Base-by-base conservation (phyloP, 2,888 invertebrate species). In the Aproaerema taeniolella region DNA sequence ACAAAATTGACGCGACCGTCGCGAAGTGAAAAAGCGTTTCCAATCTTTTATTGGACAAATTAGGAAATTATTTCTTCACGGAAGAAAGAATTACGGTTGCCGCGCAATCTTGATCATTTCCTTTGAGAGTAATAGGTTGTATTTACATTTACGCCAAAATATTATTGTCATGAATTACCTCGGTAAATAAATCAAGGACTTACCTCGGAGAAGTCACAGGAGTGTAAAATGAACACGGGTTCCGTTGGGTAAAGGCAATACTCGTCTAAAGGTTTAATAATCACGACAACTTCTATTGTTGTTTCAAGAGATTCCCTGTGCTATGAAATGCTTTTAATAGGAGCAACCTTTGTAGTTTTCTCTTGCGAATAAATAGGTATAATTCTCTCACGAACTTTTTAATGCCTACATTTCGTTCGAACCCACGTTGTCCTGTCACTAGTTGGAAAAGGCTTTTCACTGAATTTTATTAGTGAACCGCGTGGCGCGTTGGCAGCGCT, bases 251-350 rank as follows among this genome's bases (percentile, higher is more conserved):
- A 45, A 46, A 41, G 45, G 45, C 41, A 15, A 14, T 28, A 14
- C 17, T 31, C 35, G 38, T 31, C 44, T 44, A 36, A 16, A 29
- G 29, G 31, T 37, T 29, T 41, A 20, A 34, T 43, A 43, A 50
- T 49, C 47, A 49, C 49, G 45, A 50, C 46, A 38, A 34, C 46
- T 43, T 45, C 38, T 45, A 49, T 49, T 49, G 49, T 49, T 45
- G 42, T 37, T 15, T 26, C 28, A 35, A 42, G 45, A 26, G n/a
- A n/a, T n/a, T n/a, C n/a, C n/a, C n/a, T n/a, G 37, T 36, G 40
- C 38, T 40, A 25, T 33, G 12, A 15, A 14, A 15, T 9, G n/a
- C 15, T n/a, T 35, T 28, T 35, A 35, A 24, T 16, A n/a, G 35
- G 35, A 35, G 28, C 12, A 13, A 35, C 10, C 11, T 35, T 35